phyloP scores from a whole-genome alignment of 2,888 invertebrate species.

The Lasiommata megera region DNA sequence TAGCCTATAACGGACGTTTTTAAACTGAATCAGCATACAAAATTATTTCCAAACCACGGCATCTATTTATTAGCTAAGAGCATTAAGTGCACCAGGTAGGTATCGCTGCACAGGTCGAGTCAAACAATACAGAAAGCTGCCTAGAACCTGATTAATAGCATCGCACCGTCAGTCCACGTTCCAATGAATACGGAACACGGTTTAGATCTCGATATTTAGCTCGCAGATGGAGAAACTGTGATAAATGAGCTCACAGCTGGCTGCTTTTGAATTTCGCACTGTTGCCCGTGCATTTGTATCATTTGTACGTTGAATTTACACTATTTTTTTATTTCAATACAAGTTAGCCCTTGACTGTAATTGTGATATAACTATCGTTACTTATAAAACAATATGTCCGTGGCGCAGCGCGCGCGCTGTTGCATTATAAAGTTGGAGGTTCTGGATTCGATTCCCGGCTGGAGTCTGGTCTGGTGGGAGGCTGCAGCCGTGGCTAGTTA shows the following conservation, averaged over 20 bases:
- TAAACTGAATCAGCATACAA: too few species aligned
- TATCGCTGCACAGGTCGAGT: constrained; percentile 40
- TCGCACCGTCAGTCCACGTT: constrained; percentile 53
- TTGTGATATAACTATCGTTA: too few species aligned
- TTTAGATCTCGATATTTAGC: constrained; percentile 54
- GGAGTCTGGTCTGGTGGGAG: too few species aligned
- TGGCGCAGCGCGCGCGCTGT: too few species aligned
- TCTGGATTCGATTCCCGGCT: too few species aligned
- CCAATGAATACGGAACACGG: constrained; percentile 69
- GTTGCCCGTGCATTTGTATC: constrained; percentile 3
- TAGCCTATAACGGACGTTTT: too few species aligned
- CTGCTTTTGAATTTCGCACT: constrained; percentile 20
- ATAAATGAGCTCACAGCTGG: constrained; percentile 35
- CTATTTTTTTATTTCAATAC: too few species aligned
- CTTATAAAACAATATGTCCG: too few species aligned
- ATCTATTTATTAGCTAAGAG: neutral
- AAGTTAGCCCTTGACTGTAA: too few species aligned
- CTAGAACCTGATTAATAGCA: constrained; percentile 72
- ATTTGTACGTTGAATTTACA: neutral
- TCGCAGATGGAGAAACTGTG: constrained; percentile 34
- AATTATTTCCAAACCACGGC: neutral
- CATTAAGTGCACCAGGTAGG: neutral
- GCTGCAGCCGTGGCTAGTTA: too few species aligned
- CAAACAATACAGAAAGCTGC: constrained; percentile 63
- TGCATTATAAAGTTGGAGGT: too few species aligned